Evolutionary conservation across 1,140 invertebrate species (phyloP), one percentile per base, ranked within the genome.

Genomic region (Plectrocnemia conspersa): DNA sequence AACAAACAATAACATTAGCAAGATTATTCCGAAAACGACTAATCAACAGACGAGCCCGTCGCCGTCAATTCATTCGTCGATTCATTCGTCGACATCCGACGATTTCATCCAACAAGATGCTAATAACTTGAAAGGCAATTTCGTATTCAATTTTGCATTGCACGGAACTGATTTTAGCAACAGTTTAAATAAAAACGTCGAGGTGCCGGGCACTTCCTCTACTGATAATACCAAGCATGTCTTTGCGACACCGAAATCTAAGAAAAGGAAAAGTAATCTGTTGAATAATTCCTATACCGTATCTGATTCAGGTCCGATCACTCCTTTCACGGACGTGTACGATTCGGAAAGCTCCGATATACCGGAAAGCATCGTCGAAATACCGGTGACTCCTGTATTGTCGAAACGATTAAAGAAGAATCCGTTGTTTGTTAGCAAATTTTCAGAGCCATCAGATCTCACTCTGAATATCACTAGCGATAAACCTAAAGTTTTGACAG

Each of bases 31-130:
- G 5, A 25, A 40, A 3, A n/a, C 18, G 18, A 27, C 7, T 19
- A 32, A 9, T 18, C 7, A 1, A 66, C 68, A 38, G 58, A 66
- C 3, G 1, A 76, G 74, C 52, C 74, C 73, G 11, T 72, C 73
- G 3, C 73, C 72, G 22, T 76, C 74, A 15, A 65, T 73, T 4
- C 67, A 74, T 2, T 76, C 74, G n/a, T 76, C 74, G 15, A 65
- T 73, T 4, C 67, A 74, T 2, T 76, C 74, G n/a, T 74, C 74
- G 21, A 65, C 71, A 13, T 76, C 73, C 36, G 74, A 76, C 65
- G 74, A 76, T 13, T 76, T 76, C 41, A 74, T 76, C 7, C 64
- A 71, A 45, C 64, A 66, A 52, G 74, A 76, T 48, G 74, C 72
- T 58, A 70, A 72, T 50, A 69, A 68, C 40, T 66, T 75, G 24